Evolutionary conservation across 2,888 invertebrate genomes (phyloP), one percentile per base, ranked within the genome.

Genomic region (Lithophane socia): DNA sequence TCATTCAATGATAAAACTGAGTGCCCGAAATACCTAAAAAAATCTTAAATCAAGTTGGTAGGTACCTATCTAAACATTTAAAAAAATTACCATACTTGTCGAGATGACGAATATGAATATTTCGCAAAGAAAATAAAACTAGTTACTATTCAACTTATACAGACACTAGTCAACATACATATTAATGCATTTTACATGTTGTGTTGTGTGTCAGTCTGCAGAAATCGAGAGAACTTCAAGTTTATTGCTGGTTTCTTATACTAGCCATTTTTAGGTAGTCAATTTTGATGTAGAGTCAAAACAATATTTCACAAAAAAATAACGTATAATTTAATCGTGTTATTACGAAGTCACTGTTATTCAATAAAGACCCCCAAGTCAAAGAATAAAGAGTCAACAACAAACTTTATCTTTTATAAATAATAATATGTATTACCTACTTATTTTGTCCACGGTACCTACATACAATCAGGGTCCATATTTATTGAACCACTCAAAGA

Each of bases 401-500:
- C 58, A 82, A 10, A 12, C 21, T 64, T 69, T 80, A 80, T 84
- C 84, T 47, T 21, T 47, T 58, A 79, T 70, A 42, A 79, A 83
- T 16, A 66, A 84, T 56, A 44, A 61, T 54, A 29, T 44, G 21
- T 29, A 5, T 52, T 58, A 56, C 0, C 18, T 24, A 79, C 1
- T 49, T 60, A 77, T 49, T 83, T 63, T 61, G 29, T 52, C 16
- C 47, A 37, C 54, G 24, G 18, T 72, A 68, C 56, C 5, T 44
- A 56, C 21, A n/a, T 1, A 47, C n/a, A 66, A 76, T 82, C 77
- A 37, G 21, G 37, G 29, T 2, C n/a, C 24, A 63, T 70, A 63
- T 72, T 77, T 64, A 75, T 83, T 78, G 7, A 86, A 86, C 29
- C 83, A 73, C 58, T 69, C 21, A 77, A 75, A 75, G 13, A 77